These are phyloP conservation scores for Meiosimyza platycephala DNA, from an alignment of 2,888 invertebrate species.

Conservation along the genomic window DNA sequence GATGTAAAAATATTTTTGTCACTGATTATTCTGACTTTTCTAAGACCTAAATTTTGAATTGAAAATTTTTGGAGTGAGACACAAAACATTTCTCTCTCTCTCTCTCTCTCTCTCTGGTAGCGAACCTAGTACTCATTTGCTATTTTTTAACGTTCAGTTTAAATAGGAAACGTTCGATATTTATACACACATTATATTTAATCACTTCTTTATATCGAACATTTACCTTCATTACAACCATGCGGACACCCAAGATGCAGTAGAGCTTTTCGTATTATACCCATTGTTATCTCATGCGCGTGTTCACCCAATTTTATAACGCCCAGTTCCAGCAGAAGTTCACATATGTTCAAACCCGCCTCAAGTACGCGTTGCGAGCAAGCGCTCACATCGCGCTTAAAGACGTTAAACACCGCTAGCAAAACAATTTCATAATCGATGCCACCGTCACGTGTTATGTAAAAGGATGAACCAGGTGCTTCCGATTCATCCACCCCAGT, in stretches of 20 bases:
- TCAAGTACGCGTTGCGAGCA: constrained; percentile 92
- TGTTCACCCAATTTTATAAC: constrained; percentile 74
- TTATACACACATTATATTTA: no score
- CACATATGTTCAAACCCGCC: constrained; percentile 90
- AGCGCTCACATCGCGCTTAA: constrained; percentile 84
- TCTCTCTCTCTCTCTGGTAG: no score
- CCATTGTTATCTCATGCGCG: constrained; percentile 67
- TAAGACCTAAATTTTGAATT: no score
- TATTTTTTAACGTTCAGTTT: no score
- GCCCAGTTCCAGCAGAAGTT: constrained; percentile 90
- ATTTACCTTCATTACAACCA: constrained; percentile 83
- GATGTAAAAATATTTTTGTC: no score
- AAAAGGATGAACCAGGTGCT: constrained; percentile 88
- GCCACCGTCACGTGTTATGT: constrained; percentile 95
- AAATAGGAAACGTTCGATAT: no score
- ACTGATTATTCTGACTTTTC: no score
- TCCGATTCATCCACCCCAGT: constrained; percentile 87
- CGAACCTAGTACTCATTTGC: no score
- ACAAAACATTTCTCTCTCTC: no score
- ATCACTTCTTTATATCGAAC: neutral
- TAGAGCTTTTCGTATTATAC: constrained; percentile 69
- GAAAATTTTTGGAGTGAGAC: no score
- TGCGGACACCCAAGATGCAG: constrained; percentile 94
- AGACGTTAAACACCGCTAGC: constrained; percentile 87
- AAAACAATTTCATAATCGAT: constrained; percentile 89